Evolutionary conservation across 2,797 vertebrate genomes (phyloP).

Genomic region (Hippopotamyrus pictus): DNA sequence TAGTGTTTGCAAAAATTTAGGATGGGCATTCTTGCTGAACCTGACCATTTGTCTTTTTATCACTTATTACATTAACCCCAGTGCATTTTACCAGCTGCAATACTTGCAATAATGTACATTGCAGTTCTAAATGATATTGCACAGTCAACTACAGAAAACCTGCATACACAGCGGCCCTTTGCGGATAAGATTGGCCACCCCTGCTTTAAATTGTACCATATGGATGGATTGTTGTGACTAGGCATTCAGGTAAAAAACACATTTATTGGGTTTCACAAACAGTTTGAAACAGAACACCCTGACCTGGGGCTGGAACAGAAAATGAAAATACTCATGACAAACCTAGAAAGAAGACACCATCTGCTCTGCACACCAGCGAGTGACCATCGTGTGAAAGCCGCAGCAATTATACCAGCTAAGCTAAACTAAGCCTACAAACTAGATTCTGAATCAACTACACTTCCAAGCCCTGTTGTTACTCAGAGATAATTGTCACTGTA

Average conservation of each 20-base stretch:
- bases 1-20: neutral
- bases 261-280: neutral
- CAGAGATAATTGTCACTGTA: neutral
- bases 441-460: neutral
- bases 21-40: neutral
- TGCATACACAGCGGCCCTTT: too few species aligned
- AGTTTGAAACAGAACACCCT: neutral
- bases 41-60: too few species aligned
- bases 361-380: neutral
- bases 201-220: neutral
- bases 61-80: neutral
- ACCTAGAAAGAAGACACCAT: neutral
- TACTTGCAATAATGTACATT: neutral
- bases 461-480: neutral
- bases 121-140: neutral
- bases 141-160: neutral
- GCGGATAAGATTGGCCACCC: too few species aligned
- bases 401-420: neutral
- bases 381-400: neutral
- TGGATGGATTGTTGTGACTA: neutral
- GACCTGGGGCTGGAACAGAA: neutral
- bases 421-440: neutral
- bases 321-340: neutral
- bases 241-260: neutral
- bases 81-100: neutral